Base-by-base conservation (phyloP, 2,113 vertebrate species). In the Oryzias woworae region DNA sequence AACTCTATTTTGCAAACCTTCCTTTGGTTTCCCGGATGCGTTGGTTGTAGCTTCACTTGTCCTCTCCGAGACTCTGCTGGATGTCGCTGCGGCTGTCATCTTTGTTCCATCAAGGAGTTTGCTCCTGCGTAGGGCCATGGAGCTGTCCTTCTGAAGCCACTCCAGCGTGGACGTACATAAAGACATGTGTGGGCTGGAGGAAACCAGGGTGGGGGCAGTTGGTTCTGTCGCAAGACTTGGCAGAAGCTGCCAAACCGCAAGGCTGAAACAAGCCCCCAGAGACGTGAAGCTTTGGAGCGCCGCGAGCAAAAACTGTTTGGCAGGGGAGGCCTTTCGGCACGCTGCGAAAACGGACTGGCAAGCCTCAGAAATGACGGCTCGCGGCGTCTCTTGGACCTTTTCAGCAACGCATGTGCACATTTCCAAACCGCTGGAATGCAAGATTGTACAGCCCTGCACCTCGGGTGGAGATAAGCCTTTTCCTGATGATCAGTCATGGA, bases 261-360 rank as follows among this genome's bases (percentile, higher is more conserved):
- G 83, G 62, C 84, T 74, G 64, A 79, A 85, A 81, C 80, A 78
- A 86, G 82, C 82, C 86, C 78, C 83, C 48, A 36, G 84, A 82
- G 84, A 88, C 75, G 41, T 69, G 75, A 74, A 71, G 74, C 75
- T 71, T 56, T 58, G 69, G 65, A 56, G 78, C 2, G 50, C 72
- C 58, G 3, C 48, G 57, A 28, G 69, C 36, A 18, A n/a, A 69
- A 73, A 81, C 73, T 71, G 73, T 63, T 50, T 36, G 65, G 71
- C 54, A 46, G 61, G 67, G 75, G 70, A 58, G 60, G 53, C 66
- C 58, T 62, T n/a, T 16, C 53, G 66, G 62, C 59, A 58, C 15
- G 22, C 50, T 3, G 62, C 66, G 63, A 72, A 78, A 62, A 69
- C 58, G 61, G 81, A 69, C 66, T 74, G 79, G 81, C 72, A 69